These are phyloP conservation scores for Conus ventricosus DNA, from an alignment of 1,140 invertebrate genomes.

Conservation along the genomic window DNA sequence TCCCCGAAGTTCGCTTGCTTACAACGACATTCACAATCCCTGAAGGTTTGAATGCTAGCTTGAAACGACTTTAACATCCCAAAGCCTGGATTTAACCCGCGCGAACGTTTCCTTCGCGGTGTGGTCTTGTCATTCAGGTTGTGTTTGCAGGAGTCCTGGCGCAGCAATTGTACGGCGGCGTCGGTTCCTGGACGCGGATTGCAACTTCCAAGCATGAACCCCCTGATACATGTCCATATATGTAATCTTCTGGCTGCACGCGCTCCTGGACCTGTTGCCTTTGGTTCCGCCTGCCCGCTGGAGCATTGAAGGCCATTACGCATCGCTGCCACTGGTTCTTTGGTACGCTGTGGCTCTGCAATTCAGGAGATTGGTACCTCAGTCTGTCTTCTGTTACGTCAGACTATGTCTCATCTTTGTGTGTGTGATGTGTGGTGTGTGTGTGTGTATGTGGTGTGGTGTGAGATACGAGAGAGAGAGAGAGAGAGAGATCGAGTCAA, in stretches of 20 bases:
- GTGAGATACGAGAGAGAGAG: too few species aligned
- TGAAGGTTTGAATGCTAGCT: too few species aligned
- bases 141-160: slow-evolving; percentile 12
- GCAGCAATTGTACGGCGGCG: slow-evolving; percentile 1
- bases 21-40: too few species aligned
- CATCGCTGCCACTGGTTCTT: slow-evolving; percentile 27
- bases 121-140: not conserved
- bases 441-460: not conserved
- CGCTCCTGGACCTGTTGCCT: slow-evolving; percentile 18
- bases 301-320: slow-evolving; percentile 27
- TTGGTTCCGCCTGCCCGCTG: slow-evolving; percentile 14
- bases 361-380: not conserved
- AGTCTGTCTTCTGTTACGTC: too few species aligned
- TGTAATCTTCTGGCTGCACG: slow-evolving; percentile 27
- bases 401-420: not conserved
- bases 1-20: too few species aligned
- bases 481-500: too few species aligned
- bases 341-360: slow-evolving; percentile 29
- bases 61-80: too few species aligned
- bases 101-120: not conserved
- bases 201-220: slow-evolving; percentile 23
- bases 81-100: too few species aligned
- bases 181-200: slow-evolving; percentile 4
- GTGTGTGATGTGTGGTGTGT: not conserved
- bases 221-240: slow-evolving; percentile 31